phyloP scores from a whole-genome alignment of 2,888 invertebrate species.

The Hemistola chrysoprasaria region DNA sequence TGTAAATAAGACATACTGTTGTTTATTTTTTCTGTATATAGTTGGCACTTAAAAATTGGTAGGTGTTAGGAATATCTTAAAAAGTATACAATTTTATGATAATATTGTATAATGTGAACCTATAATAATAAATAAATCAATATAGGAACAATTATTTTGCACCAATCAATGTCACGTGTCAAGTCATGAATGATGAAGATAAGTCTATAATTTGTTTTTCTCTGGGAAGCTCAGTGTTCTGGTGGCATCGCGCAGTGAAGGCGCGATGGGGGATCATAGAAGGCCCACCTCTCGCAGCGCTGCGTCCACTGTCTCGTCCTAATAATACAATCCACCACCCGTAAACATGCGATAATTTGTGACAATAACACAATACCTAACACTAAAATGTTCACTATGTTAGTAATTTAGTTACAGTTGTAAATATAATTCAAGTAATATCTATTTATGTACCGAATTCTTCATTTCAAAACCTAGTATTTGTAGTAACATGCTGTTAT shows the following conservation, averaged over 20 bases:
- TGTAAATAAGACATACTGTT: too few relatives aligned
- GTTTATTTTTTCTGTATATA: too few relatives aligned
- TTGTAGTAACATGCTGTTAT: constrained; percentile 40
- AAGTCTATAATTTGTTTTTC: constrained; percentile 6
- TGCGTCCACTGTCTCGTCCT: constrained; percentile 97
- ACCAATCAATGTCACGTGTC: constrained; percentile 14
- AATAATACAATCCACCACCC: constrained; percentile 46
- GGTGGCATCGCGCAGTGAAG: constrained; percentile 23
- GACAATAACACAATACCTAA: constrained; percentile 15
- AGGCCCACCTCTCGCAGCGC: constrained; percentile 97
- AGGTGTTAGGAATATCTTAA: too few relatives aligned
- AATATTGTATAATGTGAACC: too few relatives aligned
- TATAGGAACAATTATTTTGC: neutral
- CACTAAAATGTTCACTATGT: constrained; percentile 9
- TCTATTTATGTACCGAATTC: too few relatives aligned
- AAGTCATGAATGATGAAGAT: constrained; percentile 6
- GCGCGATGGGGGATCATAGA: constrained; percentile 82
- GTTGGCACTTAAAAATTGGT: too few relatives aligned
- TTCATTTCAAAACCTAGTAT: too few relatives aligned
- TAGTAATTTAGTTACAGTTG: too few relatives aligned
- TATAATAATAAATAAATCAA: neutral
- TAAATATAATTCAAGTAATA: too few relatives aligned
- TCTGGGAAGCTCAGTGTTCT: constrained; percentile 26
- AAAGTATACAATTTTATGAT: too few relatives aligned
- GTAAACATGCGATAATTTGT: constrained; percentile 36